Evolutionary conservation across 2,797 vertebrate species (phyloP).

Genomic region (Naso thynnoides): DNA sequence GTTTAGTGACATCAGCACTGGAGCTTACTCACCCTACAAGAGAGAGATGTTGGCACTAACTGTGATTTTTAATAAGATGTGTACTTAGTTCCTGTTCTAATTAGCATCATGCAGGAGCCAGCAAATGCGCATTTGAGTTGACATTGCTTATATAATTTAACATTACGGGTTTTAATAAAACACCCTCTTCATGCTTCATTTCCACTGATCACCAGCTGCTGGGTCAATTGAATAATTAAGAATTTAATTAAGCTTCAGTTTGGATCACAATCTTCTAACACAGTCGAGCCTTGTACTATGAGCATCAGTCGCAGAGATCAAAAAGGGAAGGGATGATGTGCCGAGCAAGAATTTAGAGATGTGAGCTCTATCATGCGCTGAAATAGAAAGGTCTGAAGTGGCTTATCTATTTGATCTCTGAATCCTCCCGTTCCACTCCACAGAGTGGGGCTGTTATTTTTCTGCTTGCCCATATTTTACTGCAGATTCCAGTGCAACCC

Average conservation of each 20-base stretch:
- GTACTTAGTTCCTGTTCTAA: conserved; percentile 71
- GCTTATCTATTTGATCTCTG: conserved; percentile 81
- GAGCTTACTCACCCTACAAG: conserved; percentile 49
- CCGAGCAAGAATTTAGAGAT: conserved; percentile 66
- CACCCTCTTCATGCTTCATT: conserved; percentile 71
- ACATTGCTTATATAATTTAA: conserved; percentile 78
- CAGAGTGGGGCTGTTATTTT: conserved; percentile 70
- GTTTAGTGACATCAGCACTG: conserved; percentile 58
- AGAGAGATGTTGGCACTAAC: conserved; percentile 38
- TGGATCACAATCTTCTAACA: conserved; percentile 68
- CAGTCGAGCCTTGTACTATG: conserved; percentile 51
- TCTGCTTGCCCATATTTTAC: conserved; percentile 68
- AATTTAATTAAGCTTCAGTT: conserved; percentile 76
- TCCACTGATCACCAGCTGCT: conserved; percentile 79
- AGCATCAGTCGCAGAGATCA: conserved; percentile 67
- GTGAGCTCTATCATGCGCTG: conserved; percentile 71
- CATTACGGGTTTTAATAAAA: conserved; percentile 76
- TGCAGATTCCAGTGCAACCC: conserved; percentile 67
- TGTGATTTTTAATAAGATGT: conserved; percentile 75
- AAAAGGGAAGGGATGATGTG: conserved; percentile 68
- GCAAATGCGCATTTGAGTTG: conserved; percentile 70
- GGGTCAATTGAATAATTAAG: conserved; percentile 83
- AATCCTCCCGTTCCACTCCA: conserved; percentile 73
- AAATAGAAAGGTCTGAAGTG: conserved; percentile 79
- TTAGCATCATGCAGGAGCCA: conserved; percentile 66